A percentile compares a stretch with the other conserved stretches of the same genome.
These are phyloP conservation scores for Eupithecia pulchellata DNA, from an alignment of 2,888 invertebrate species.

Conservation along the genomic window DNA sequence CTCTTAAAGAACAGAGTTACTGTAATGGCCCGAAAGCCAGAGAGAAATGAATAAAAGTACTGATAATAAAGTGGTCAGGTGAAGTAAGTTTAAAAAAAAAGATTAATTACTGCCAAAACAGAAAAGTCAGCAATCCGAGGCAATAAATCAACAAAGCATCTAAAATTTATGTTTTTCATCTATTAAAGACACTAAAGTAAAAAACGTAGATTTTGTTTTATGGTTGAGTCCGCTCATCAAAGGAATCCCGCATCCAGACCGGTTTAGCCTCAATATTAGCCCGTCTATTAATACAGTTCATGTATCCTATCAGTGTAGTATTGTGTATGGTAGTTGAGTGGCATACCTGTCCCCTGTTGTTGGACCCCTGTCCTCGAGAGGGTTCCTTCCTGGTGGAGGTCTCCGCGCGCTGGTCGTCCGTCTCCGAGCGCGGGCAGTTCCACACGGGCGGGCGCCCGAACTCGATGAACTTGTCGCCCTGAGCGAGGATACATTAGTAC, in stretches of 20 bases:
- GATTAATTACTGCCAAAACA: too few relatives aligned
- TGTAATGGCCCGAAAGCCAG: too few relatives aligned
- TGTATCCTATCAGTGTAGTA: too few relatives aligned
- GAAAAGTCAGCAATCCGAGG: too few relatives aligned
- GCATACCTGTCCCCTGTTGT: conserved; percentile 22
- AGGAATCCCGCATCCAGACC: not conserved
- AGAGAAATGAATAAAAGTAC: too few relatives aligned
- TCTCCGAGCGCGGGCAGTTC: conserved; percentile 96
- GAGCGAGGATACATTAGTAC: not conserved
- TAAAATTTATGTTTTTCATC: not conserved
- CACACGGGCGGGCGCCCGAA: conserved; percentile 95
- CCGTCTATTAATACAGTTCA: too few relatives aligned
- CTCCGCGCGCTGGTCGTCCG: conserved; percentile 4
- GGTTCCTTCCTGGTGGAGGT: conserved; percentile 20
- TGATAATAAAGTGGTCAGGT: too few relatives aligned
- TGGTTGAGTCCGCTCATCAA: too few relatives aligned
- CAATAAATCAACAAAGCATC: not conserved
- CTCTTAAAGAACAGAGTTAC: too few relatives aligned
- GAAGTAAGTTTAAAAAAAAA: too few relatives aligned
- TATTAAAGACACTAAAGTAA: not conserved
- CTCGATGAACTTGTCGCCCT: conserved; percentile 90
- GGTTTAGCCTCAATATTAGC: too few relatives aligned
- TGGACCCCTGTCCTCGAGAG: conserved; percentile 22
- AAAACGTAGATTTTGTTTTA: too few relatives aligned
- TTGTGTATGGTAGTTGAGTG: not conserved